Conservation (phyloP, 2,113 vertebrate species). For the Otus sunia region DNA sequence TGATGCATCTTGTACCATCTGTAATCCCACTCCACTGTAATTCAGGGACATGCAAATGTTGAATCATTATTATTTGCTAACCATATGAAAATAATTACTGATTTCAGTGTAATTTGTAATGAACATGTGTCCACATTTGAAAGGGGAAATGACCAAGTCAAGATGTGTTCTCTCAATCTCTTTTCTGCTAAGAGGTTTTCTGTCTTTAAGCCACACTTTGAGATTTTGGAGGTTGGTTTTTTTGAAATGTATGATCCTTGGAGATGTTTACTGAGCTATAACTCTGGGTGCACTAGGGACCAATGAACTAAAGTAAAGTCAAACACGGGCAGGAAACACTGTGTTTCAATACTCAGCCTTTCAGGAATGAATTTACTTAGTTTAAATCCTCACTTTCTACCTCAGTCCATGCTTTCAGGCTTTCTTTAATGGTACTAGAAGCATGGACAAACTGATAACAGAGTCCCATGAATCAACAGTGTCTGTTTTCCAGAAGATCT, state of each 20-base stretch:
- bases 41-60: constrained; percentile 35
- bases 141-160: constrained; percentile 1
- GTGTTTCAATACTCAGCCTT: constrained; percentile 11
- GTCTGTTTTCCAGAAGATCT: background rate
- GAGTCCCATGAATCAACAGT: background rate
- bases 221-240: background rate
- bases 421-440: background rate
- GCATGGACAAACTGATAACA: background rate
- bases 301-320: constrained; percentile 42
- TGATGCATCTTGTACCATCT: constrained; percentile 39
- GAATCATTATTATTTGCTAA: constrained; percentile 40
- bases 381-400: background rate
- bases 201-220: constrained; percentile 2
- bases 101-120: constrained; percentile 36
- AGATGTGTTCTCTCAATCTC: background rate
- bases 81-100: constrained; percentile 42
- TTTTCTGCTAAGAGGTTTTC: background rate
- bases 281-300: constrained; percentile 43
- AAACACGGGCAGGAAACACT: constrained; percentile 20
- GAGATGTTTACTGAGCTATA: constrained; percentile 51
- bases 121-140: background rate
- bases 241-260: background rate
- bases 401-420: background rate
- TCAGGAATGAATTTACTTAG: background rate
- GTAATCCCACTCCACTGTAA: constrained; percentile 30